Base-by-base conservation (phyloP, 2,113 vertebrate species). In the Chamaetylas fuelleborni region DNA sequence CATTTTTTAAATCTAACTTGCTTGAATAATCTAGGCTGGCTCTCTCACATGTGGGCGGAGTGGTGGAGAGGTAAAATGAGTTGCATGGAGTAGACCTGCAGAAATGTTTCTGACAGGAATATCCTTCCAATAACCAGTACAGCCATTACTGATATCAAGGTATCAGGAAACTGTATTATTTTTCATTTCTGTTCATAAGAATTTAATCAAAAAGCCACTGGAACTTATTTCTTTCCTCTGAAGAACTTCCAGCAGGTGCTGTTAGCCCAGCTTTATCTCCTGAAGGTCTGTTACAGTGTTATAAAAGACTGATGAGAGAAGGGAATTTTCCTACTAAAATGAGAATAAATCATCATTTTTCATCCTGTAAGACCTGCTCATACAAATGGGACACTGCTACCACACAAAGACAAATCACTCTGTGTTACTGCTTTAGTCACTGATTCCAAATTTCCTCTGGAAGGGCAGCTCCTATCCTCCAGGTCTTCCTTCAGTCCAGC, bases 121-220 rank as follows among this genome's bases (percentile, higher is more conserved):
- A 72, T 65, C 22, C 53, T 74, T 78, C 73, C 58, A 66, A 71
- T 70, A 94, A 83, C 72, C 31, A 79, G 47, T 51, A 36, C 25
- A 64, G 60, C 60, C 65, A 60, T 71, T 67, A 25, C 64, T 78
- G 4, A 24, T 78, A 88, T 18, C 2, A 3, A 88, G 77, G 60
- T 65, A 90, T 71, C 34, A 64, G 83, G 42, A 62, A 88, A 58
- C 76, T 36, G 26, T 73, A 86, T 88, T 88, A 71, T 84, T 93
- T 97, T 96, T 94, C 76, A 89, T 86, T 88, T 87, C 60, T 81
- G 43, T 81, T 87, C 86, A 11, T 89, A 89, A 84, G 91, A 96
- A 92, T 91, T 88, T 95, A 97, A 95, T 95, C 76, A 92, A 88
- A 95, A 95, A 94, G 56, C 47, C 64, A 81, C 76, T 84, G n/a